Percentiles rank a stretch among this genome's conserved stretches.
phyloP scores from a whole-genome alignment of 2,888 invertebrate genomes.

The Cetonia aurata region DNA sequence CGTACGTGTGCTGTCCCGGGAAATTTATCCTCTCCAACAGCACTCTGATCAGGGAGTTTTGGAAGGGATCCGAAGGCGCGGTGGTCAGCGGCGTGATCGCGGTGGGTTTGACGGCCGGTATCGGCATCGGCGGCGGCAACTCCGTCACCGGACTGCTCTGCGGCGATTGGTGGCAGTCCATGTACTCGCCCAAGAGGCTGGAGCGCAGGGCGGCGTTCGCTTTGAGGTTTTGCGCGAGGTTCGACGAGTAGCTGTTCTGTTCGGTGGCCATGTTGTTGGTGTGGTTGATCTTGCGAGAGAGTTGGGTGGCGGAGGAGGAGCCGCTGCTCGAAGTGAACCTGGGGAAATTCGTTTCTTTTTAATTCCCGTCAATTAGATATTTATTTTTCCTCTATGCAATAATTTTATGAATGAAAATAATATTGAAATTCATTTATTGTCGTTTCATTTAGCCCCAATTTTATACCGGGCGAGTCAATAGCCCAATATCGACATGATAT shows the following conservation, averaged over 20 bases:
- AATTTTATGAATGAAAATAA: no score
- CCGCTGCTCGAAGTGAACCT: slow-evolving; percentile 58
- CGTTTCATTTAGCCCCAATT: no score
- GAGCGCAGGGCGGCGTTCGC: slow-evolving; percentile 63
- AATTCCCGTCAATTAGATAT: no score
- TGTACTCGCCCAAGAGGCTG: slow-evolving; percentile 59
- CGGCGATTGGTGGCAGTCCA: slow-evolving; percentile 52
- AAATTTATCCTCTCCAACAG: slow-evolving; percentile 81
- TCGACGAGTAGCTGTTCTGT: slow-evolving; percentile 59
- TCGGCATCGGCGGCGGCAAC: slow-evolving; percentile 33
- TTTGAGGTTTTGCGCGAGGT: slow-evolving; percentile 62
- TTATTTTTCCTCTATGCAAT: no score
- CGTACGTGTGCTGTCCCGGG: slow-evolving; percentile 68
- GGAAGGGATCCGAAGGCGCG: slow-evolving; percentile 83
- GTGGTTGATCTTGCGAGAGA: slow-evolving; percentile 55
- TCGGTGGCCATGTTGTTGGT: slow-evolving; percentile 59
- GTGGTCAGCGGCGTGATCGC: slow-evolving; percentile 54
- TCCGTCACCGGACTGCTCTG: slow-evolving; percentile 50
- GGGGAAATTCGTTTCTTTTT: slow-evolving; percentile 38
- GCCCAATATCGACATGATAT: no score
- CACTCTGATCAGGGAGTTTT: slow-evolving; percentile 75
- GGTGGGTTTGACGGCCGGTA: slow-evolving; percentile 48
- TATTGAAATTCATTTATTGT: no score
- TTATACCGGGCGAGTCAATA: no score
- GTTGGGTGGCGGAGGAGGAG: slow-evolving; percentile 54